A percentile compares a stretch with the other conserved stretches of the same genome.
Conservation (phyloP, 1,140 invertebrate species). For the Popillia japonica region DNA sequence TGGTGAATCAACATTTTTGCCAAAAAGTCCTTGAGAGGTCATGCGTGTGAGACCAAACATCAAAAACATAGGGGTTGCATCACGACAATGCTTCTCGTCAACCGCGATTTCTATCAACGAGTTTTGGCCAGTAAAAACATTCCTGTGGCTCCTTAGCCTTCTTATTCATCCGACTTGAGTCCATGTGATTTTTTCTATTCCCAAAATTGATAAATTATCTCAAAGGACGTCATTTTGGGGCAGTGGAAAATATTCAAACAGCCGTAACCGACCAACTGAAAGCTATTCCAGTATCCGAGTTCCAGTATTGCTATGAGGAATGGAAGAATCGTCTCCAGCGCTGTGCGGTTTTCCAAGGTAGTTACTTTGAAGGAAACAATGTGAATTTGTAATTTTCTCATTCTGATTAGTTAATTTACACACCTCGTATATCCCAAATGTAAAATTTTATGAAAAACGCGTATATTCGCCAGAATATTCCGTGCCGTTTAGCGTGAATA, state of each 20-base stretch:
- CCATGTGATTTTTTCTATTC: slow-evolving; percentile 4
- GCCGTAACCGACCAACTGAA: slow-evolving; percentile 17
- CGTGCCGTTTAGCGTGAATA: too few relatives aligned
- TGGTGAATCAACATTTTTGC: background rate
- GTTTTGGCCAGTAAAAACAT: slow-evolving; percentile 14
- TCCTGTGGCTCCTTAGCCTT: slow-evolving; percentile 19
- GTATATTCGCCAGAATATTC: too few relatives aligned
- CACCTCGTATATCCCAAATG: too few relatives aligned
- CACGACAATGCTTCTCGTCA: too few relatives aligned
- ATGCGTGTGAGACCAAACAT: too few relatives aligned
- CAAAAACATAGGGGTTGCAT: too few relatives aligned
- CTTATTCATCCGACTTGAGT: slow-evolving; percentile 30
- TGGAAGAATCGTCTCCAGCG: background rate
- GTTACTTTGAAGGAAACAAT: slow-evolving; percentile 30
- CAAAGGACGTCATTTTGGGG: slow-evolving; percentile 22
- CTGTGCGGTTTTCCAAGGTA: slow-evolving; percentile 31
- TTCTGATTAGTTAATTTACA: background rate
- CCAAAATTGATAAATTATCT: too few relatives aligned
- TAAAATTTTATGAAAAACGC: too few relatives aligned
- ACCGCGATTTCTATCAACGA: too few relatives aligned
- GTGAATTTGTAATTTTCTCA: slow-evolving; percentile 30
- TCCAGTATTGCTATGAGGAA: background rate
- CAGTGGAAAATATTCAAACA: slow-evolving; percentile 30
- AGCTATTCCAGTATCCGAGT: slow-evolving; percentile 34
- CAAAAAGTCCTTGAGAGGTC: background rate